Percentiles rank a stretch among this genome's conserved stretches.
Conservation (phyloP, 2,888 invertebrate genomes). For the Oscheius onirici region DNA sequence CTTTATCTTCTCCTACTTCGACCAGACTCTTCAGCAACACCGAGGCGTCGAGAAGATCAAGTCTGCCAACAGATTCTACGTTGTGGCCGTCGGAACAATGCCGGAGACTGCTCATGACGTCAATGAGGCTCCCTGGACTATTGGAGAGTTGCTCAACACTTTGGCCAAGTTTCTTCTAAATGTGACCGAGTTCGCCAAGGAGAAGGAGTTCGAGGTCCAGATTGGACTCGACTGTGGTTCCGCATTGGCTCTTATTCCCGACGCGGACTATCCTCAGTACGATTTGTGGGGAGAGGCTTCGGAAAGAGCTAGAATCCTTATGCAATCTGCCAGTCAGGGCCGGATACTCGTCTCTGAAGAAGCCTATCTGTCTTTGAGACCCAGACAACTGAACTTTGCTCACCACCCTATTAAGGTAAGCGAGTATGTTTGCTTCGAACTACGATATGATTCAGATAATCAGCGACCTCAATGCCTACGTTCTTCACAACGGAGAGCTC, state of each 20-base stretch:
- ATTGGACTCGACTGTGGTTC: conserved; percentile 68
- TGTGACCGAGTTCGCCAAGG: conserved; percentile 57
- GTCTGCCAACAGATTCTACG: conserved; percentile 65
- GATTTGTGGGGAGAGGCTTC: conserved; percentile 60
- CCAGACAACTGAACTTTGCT: conserved; percentile 63
- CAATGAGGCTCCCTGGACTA: conserved; percentile 68
- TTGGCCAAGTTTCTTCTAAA: conserved; percentile 62
- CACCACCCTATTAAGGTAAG: conserved; percentile 41
- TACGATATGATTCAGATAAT: conserved; percentile 15
- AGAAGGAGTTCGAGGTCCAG: conserved; percentile 64
- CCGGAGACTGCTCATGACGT: conserved; percentile 67
- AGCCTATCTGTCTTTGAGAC: conserved; percentile 67
- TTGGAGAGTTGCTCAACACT: conserved; percentile 66
- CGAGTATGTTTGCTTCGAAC: too few relatives aligned
- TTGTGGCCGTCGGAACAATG: conserved; percentile 67
- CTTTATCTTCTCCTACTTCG: conserved; percentile 58
- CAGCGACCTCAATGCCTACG: conserved; percentile 42
- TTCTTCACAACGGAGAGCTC: conserved; percentile 34
- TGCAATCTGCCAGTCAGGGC: conserved; percentile 52
- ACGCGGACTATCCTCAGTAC: conserved; percentile 64
- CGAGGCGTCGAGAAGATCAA: conserved; percentile 67
- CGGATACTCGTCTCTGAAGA: conserved; percentile 55
- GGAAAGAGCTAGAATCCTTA: conserved; percentile 51
- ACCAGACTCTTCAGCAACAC: conserved; percentile 51
- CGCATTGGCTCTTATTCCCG: conserved; percentile 62